Percentiles rank a stretch among this genome's conserved stretches.
phyloP scores from a whole-genome alignment of 2,888 invertebrate species.

The Eristalis pertinax region DNA sequence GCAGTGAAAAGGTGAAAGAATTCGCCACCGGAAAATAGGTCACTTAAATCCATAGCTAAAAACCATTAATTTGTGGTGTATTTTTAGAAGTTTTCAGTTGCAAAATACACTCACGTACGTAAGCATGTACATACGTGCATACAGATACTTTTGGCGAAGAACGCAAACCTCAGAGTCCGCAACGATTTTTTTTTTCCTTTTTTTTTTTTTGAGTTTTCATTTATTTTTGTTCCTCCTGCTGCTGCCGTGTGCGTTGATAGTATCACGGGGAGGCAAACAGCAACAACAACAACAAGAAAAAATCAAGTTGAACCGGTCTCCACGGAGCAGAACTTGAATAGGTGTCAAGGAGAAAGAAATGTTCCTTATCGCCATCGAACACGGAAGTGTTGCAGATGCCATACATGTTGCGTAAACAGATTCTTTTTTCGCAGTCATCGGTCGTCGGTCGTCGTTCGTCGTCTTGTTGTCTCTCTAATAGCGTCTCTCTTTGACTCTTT shows the following conservation, averaged over 20 bases:
- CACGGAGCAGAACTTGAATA: conserved; percentile 67
- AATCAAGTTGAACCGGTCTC: conserved; percentile 71
- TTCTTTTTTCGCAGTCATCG: neutral
- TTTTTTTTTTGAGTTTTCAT: neutral
- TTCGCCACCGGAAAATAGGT: conserved; percentile 45
- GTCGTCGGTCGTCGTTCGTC: neutral
- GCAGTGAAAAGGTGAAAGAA: conserved; percentile 31
- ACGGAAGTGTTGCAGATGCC: conserved; percentile 66
- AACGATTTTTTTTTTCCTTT: neutral
- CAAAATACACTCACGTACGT: conserved; percentile 4
- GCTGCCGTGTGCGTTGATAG: neutral
- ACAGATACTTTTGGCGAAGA: neutral
- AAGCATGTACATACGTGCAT: neutral
- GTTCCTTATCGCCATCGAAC: conserved; percentile 67
- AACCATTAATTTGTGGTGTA: conserved; percentile 25
- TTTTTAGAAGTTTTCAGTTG: conserved; percentile 46
- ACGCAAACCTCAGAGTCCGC: neutral
- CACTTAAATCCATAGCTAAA: conserved; percentile 39
- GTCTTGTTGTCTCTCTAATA: neutral
- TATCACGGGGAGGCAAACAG: neutral
- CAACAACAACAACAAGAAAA: neutral
- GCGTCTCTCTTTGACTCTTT: conserved; percentile 5
- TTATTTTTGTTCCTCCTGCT: neutral
- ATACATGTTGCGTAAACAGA: conserved; percentile 58
- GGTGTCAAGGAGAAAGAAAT: conserved; percentile 72